Percentiles rank a stretch among this genome's conserved stretches.
phyloP scores from a whole-genome alignment of 1,140 invertebrate genomes.

The Geopemphigus sp. region DNA sequence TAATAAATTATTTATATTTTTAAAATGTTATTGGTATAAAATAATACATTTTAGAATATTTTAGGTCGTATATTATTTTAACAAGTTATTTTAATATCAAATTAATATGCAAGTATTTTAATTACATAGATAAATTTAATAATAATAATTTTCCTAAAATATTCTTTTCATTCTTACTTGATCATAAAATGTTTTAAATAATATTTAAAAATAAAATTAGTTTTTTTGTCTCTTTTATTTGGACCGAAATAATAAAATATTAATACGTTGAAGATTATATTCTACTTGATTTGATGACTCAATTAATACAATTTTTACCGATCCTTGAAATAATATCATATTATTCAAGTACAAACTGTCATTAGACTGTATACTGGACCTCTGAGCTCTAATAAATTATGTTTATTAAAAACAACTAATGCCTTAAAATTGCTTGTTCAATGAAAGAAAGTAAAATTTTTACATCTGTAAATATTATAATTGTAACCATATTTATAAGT shows the following conservation, averaged over 20 bases:
- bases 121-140: no score
- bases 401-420: constrained; percentile 2
- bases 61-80: no score
- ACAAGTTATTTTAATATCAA: no score
- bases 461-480: background rate
- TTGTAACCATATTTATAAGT: constrained; percentile 1
- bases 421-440: constrained; percentile 9
- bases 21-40: no score
- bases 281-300: background rate
- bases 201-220: background rate
- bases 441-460: background rate
- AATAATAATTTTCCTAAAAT: no score
- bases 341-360: constrained; percentile 8
- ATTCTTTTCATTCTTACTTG: background rate
- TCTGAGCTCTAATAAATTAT: constrained; percentile 26
- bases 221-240: no score
- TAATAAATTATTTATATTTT: no score
- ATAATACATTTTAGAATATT: no score
- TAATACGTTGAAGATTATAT: background rate
- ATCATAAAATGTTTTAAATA: no score
- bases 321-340: background rate
- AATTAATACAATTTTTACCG: background rate
- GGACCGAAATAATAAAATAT: background rate
- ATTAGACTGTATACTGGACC: constrained; percentile 27
- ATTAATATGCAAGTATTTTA: no score